These are phyloP conservation scores for Sterrhoptilus dennistouni DNA, from an alignment of 2,113 vertebrate species.

Conservation along the genomic window DNA sequence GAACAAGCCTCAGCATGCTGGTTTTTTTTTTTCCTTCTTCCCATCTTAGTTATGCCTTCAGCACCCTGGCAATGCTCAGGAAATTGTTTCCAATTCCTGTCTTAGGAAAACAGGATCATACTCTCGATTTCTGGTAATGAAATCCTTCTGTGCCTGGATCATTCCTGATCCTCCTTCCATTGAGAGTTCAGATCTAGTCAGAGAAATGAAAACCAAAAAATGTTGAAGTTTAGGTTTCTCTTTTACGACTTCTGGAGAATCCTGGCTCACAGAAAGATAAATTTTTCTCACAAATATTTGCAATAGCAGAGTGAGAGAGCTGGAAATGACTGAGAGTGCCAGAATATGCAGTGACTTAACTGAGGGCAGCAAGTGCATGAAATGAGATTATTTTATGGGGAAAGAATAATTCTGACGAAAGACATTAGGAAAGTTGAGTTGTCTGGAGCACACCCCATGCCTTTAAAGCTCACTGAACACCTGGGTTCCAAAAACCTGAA, in stretches of 20 bases:
- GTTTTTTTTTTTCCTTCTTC: background rate
- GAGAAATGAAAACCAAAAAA: background rate
- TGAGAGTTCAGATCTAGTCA: background rate
- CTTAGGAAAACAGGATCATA: background rate
- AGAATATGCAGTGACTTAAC: background rate
- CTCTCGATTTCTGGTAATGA: background rate
- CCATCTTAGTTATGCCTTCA: background rate
- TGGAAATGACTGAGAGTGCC: background rate
- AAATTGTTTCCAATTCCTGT: slow-evolving; percentile 16
- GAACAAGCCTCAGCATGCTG: slow-evolving; percentile 1
- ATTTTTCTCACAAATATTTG: background rate
- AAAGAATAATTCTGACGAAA: background rate
- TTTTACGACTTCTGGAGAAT: background rate
- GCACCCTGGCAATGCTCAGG: slow-evolving; percentile 9
- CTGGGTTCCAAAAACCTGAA: background rate
- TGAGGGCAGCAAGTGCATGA: background rate
- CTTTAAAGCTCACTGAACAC: background rate
- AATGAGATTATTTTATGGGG: background rate
- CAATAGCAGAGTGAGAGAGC: background rate
- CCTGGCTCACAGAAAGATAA: background rate
- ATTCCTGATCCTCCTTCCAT: background rate
- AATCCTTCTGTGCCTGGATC: background rate
- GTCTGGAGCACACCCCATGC: background rate
- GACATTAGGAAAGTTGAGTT: background rate
- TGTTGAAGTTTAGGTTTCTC: background rate